phyloP scores from a whole-genome alignment of 2,113 vertebrate species.

The Galbula dea region DNA sequence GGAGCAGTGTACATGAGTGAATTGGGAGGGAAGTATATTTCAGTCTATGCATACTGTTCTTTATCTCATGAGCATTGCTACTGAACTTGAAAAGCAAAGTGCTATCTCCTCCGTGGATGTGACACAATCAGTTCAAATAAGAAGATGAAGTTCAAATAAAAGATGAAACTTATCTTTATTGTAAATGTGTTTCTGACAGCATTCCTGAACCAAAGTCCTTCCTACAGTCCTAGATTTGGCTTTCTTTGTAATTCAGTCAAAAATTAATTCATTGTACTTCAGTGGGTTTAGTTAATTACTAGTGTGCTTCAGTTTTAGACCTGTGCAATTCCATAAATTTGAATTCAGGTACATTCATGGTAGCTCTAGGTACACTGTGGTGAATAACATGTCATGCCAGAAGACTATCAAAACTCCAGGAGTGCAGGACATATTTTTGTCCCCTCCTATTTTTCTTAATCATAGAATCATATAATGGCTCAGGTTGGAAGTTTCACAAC shows the following conservation, averaged over 20 bases:
- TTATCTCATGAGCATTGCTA: neutral
- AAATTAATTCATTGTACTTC: neutral
- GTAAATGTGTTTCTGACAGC: neutral
- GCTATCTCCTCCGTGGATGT: neutral
- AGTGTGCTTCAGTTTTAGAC: neutral
- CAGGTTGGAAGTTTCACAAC: neutral
- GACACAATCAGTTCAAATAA: neutral
- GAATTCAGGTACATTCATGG: neutral
- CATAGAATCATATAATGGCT: too few relatives aligned
- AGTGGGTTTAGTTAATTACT: slow-evolving; percentile 1
- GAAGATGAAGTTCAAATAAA: slow-evolving; percentile 9
- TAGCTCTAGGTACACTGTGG: neutral
- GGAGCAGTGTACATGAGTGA: neutral
- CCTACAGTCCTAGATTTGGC: neutral
- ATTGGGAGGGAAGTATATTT: neutral
- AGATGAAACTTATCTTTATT: neutral
- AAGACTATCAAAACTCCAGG: neutral
- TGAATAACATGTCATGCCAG: neutral
- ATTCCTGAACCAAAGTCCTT: neutral
- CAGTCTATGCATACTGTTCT: neutral
- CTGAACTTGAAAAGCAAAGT: neutral
- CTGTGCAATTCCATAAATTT: neutral
- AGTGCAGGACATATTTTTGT: neutral
- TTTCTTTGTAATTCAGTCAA: neutral
- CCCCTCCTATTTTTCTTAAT: neutral